A percentile compares a stretch with the other conserved stretches of the same genome.
phyloP scores from a whole-genome alignment of 2,797 vertebrate species.

The Sebastes taczanowskii region DNA sequence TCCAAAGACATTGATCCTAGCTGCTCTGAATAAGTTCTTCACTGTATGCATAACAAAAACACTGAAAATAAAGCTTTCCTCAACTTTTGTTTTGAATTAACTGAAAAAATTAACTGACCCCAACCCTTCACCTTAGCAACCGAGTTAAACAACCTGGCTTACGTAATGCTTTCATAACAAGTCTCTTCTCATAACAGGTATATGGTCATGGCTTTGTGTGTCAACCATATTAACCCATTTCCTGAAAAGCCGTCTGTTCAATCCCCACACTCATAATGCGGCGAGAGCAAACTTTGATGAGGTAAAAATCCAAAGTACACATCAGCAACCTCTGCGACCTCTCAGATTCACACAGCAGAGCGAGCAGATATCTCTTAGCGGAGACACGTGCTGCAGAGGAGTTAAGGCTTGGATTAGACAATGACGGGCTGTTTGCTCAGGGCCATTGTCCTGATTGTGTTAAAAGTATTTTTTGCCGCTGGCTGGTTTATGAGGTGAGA shows the following conservation, averaged over 20 bases:
- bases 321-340: slow-evolving; percentile 1
- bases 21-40: background rate
- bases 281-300: slow-evolving; percentile 33
- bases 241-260: slow-evolving; percentile 34
- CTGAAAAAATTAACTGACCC: background rate
- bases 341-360: background rate
- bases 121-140: background rate
- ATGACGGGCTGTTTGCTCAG: slow-evolving; percentile 9
- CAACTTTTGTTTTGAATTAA: background rate
- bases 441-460: slow-evolving; percentile 10
- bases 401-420: slow-evolving; percentile 26
- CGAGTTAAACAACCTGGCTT: background rate
- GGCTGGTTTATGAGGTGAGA: slow-evolving; percentile 31
- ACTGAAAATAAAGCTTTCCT: background rate
- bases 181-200: slow-evolving; percentile 27
- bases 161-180: slow-evolving; percentile 39
- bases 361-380: background rate
- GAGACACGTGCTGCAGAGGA: background rate
- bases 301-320: slow-evolving; percentile 23
- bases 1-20: background rate
- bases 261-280: slow-evolving; percentile 20
- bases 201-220: slow-evolving; percentile 8
- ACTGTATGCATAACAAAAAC: background rate
- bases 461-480: slow-evolving; percentile 4
- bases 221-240: slow-evolving; percentile 34